Conservation (phyloP, 2,113 vertebrate genomes). For the Piaya cayana region DNA sequence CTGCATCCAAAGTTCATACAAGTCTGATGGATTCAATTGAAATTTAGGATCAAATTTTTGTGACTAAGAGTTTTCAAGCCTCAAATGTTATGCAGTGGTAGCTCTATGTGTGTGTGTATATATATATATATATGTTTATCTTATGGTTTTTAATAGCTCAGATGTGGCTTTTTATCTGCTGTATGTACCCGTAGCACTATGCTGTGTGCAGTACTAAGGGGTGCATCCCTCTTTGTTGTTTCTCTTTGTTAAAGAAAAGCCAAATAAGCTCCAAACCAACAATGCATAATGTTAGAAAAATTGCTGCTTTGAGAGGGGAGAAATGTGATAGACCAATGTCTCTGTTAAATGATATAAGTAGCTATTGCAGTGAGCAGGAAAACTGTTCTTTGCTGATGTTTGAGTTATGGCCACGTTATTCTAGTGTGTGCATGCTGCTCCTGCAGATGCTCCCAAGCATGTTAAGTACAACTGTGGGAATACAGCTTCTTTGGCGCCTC, state of each 20-base stretch:
- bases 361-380: background rate
- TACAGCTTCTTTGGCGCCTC: background rate
- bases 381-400: background rate
- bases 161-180: background rate
- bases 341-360: background rate
- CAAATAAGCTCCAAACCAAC: background rate
- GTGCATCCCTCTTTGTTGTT: background rate
- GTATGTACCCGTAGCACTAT: background rate
- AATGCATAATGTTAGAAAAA: background rate
- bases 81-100: background rate
- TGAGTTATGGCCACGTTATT: background rate
- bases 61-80: background rate
- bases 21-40: no score
- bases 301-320: background rate
- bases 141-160: background rate
- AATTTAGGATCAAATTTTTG: background rate
- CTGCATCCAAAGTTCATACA: background rate
- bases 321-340: background rate
- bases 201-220: background rate
- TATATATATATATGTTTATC: background rate
- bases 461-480: background rate
- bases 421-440: background rate
- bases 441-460: fast-evolving
- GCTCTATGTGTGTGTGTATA: no score
- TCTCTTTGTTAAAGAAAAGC: background rate